These are phyloP conservation scores for Charaxes varanes DNA, from an alignment of 1,140 invertebrate species.

Conservation along the genomic window DNA sequence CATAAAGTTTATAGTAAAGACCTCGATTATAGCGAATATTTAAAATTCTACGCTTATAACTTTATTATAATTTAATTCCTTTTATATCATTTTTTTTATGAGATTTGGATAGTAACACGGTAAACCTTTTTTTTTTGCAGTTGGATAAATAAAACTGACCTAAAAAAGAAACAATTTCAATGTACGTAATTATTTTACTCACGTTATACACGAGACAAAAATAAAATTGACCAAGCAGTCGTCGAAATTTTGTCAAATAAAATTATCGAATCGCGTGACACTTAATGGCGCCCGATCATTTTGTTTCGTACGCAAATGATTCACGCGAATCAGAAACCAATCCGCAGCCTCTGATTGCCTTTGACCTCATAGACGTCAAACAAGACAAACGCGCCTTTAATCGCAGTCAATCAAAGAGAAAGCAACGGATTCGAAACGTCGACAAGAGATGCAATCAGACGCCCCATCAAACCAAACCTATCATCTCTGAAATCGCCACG, in stretches of 20 bases:
- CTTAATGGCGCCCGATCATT: background rate
- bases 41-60: too few relatives aligned
- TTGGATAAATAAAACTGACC: too few relatives aligned
- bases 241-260: background rate
- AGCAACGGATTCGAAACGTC: slow-evolving; percentile 57
- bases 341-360: slow-evolving; percentile 27
- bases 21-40: too few relatives aligned
- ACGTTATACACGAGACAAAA: too few relatives aligned
- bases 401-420: slow-evolving; percentile 69
- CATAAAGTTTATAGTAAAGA: too few relatives aligned
- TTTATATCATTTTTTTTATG: too few relatives aligned
- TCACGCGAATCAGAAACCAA: slow-evolving; percentile 16
- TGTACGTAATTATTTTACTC: too few relatives aligned
- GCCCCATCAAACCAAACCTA: slow-evolving; percentile 65
- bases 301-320: slow-evolving; percentile 8
- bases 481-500: slow-evolving; percentile 72
- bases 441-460: slow-evolving; percentile 69
- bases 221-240: background rate
- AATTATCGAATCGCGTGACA: background rate
- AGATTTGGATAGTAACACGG: too few relatives aligned
- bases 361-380: slow-evolving; percentile 39
- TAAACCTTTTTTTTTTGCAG: too few relatives aligned
- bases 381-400: slow-evolving; percentile 48
- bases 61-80: too few relatives aligned
- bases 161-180: too few relatives aligned